These are phyloP conservation scores for Sebastes ruberrimus DNA, from an alignment of 2,797 vertebrate genomes.

Conservation along the genomic window DNA sequence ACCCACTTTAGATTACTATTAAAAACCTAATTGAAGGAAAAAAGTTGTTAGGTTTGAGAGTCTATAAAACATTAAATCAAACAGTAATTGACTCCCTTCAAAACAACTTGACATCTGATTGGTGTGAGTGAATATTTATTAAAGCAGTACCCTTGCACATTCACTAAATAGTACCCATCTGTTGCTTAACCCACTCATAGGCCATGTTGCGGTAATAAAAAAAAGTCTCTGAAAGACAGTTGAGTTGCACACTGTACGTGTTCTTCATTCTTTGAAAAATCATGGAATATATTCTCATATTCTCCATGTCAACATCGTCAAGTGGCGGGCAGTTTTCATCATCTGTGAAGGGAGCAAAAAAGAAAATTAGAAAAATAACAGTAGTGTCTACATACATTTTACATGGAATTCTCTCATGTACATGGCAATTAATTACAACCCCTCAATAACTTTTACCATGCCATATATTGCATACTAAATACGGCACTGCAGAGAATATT, in stretches of 20 bases:
- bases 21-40: neutral
- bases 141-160: neutral
- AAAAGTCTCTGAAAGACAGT: neutral
- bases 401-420: neutral
- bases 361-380: neutral
- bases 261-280: neutral
- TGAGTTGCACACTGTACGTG: neutral
- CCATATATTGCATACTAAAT: neutral
- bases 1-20: neutral
- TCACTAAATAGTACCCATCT: neutral
- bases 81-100: neutral
- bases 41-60: neutral
- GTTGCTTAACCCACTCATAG: neutral
- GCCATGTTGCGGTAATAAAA: fast-evolving
- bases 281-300: fast-evolving
- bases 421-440: neutral
- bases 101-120: neutral
- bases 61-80: neutral
- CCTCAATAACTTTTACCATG: neutral
- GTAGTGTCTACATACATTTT: neutral
- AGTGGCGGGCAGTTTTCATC: fast-evolving
- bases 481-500: neutral
- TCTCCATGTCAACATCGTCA: fast-evolving
- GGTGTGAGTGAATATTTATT: neutral
- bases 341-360: conserved; percentile 17